phyloP scores from a whole-genome alignment of 2,888 invertebrate species.

The Odontocerum albicorne region DNA sequence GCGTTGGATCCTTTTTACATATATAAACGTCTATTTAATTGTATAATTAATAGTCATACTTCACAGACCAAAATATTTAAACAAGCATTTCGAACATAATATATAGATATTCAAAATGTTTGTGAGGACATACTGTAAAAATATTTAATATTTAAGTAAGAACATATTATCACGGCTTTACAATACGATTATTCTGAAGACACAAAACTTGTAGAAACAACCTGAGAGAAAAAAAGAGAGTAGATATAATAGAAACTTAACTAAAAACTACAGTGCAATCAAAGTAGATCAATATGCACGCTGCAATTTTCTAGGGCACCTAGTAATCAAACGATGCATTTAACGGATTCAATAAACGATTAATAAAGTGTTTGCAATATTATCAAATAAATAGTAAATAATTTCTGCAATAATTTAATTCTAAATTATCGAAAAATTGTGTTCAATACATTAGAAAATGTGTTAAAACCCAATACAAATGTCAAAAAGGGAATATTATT shows the following conservation, averaged over 20 bases:
- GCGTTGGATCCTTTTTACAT: too few species aligned
- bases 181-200: neutral
- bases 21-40: too few species aligned
- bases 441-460: neutral
- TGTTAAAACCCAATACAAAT: too few species aligned
- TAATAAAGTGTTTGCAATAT: too few species aligned
- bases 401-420: neutral
- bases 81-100: neutral
- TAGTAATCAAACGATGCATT: constrained; percentile 2
- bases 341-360: constrained; percentile 1
- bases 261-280: neutral
- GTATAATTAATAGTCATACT: too few species aligned
- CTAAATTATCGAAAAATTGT: neutral
- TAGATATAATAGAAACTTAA: neutral
- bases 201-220: neutral
- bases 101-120: neutral
- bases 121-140: neutral
- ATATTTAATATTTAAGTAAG: neutral
- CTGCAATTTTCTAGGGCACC: neutral
- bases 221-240: neutral
- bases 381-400: too few species aligned
- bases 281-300: neutral
- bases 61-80: too few species aligned
- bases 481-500: too few species aligned
- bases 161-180: neutral